Conservation (phyloP, 2,888 invertebrate genomes). For the Aphodius sticticus region DNA sequence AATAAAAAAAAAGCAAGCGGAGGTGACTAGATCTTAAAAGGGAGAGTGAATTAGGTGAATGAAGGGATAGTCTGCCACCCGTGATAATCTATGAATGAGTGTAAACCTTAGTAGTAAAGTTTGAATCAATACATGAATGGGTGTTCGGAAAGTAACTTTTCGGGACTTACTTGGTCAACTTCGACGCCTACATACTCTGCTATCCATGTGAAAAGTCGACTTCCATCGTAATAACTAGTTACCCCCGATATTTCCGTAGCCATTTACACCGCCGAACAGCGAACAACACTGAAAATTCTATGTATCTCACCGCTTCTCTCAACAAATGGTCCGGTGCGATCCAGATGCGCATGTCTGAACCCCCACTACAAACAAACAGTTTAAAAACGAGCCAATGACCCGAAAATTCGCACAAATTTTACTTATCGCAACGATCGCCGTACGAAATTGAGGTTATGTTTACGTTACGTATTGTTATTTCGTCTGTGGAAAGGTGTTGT, state of each 20-base stretch:
- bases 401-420: neutral
- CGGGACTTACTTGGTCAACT: slow-evolving; percentile 77
- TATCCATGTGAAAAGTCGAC: slow-evolving; percentile 73
- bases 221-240: slow-evolving; percentile 69
- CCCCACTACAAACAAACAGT: neutral
- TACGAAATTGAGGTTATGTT: neutral
- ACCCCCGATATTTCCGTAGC: neutral
- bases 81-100: neutral
- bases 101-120: neutral
- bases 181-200: slow-evolving; percentile 75
- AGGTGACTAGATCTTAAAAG: neutral
- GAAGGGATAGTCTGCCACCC: neutral
- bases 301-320: neutral
- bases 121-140: neutral
- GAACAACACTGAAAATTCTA: neutral
- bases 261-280: slow-evolving; percentile 19
- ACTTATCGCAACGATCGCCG: neutral
- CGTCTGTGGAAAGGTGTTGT: neutral
- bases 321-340: neutral
- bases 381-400: neutral
- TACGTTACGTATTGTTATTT: neutral
- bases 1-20: neutral
- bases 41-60: neutral
- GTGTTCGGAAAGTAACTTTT: neutral
- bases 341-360: neutral